These are phyloP conservation scores for Spongilla lacustris DNA, from an alignment of 37 sponge, comb jelly and placozoan genomes.

Conservation along the genomic window DNA sequence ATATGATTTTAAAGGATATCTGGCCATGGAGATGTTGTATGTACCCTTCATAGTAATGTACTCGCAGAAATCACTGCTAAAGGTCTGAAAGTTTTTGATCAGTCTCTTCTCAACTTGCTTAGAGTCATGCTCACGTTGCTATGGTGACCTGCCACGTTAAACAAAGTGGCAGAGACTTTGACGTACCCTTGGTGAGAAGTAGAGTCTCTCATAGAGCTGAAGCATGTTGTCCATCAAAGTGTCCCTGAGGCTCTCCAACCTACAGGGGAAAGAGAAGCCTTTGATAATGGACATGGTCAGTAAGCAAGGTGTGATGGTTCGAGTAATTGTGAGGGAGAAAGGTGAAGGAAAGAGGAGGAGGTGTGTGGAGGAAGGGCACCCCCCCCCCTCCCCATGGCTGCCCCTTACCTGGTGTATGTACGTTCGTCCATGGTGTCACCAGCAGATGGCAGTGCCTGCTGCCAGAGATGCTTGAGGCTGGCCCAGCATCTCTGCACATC, in stretches of 20 bases:
- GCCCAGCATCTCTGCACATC: slow-evolving; percentile 38
- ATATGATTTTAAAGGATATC: slow-evolving; percentile 80
- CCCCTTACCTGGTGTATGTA: neutral
- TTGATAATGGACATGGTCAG: neutral
- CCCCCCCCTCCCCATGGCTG: neutral
- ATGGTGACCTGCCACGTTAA: neutral
- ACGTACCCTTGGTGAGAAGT: slow-evolving; percentile 52
- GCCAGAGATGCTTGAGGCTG: slow-evolving; percentile 37
- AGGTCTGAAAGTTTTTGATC: slow-evolving; percentile 13
- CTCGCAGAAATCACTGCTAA: slow-evolving; percentile 68
- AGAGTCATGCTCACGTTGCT: slow-evolving; percentile 44
- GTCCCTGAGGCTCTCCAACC: slow-evolving; percentile 31
- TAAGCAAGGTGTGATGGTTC: neutral
- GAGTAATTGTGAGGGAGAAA: neutral
- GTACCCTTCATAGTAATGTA: slow-evolving; percentile 62
- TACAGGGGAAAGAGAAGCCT: neutral
- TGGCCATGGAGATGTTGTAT: slow-evolving; percentile 62
- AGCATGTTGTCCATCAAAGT: slow-evolving; percentile 31
- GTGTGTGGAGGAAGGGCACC: neutral
- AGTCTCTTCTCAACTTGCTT: slow-evolving; percentile 29
- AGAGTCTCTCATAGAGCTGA: slow-evolving; percentile 62
- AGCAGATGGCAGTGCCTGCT: slow-evolving; percentile 22
- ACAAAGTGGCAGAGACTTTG: neutral
- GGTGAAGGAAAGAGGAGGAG: neutral
- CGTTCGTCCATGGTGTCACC: neutral